Conservation (phyloP, 2,113 vertebrate genomes). For the Beaufortia kweichowensis region DNA sequence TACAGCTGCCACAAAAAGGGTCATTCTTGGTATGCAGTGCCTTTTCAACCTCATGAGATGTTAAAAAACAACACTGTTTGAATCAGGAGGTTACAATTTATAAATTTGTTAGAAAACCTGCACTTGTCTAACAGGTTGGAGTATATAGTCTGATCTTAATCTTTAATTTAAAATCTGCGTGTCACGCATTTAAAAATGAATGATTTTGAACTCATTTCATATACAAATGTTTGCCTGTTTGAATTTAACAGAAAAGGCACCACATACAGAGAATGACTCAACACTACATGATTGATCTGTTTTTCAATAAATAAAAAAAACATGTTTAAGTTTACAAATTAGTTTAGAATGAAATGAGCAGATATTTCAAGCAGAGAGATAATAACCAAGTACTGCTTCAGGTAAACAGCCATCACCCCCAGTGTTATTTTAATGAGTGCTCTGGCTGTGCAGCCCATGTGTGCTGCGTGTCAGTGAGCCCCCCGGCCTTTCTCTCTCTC, state of each 20-base stretch:
- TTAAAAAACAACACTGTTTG: background rate
- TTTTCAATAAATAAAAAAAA: background rate
- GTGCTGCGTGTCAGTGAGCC: constrained; percentile 70
- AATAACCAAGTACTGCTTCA: background rate
- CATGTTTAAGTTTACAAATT: too few species aligned
- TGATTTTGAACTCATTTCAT: background rate
- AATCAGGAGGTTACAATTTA: background rate
- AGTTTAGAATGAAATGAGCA: background rate
- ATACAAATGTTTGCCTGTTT: too few species aligned
- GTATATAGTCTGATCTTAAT: too few species aligned
- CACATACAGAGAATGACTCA: constrained; percentile 6
- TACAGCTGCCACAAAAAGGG: background rate
- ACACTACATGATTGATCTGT: background rate
- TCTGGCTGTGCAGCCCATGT: constrained; percentile 17
- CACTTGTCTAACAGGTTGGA: background rate
- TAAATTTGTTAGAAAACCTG: too few species aligned
- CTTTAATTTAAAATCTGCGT: background rate
- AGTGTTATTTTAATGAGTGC: constrained; percentile 34
- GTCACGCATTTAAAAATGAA: background rate
- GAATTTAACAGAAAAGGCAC: constrained; percentile 1
- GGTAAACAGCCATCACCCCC: constrained; percentile 10
- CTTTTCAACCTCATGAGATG: background rate
- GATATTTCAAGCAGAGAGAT: background rate
- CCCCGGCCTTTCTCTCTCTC: constrained; percentile 60
- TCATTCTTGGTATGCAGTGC: constrained; percentile 18